phyloP scores from a whole-genome alignment of 1,140 invertebrate species.

The Dinoponera quadriceps region DNA sequence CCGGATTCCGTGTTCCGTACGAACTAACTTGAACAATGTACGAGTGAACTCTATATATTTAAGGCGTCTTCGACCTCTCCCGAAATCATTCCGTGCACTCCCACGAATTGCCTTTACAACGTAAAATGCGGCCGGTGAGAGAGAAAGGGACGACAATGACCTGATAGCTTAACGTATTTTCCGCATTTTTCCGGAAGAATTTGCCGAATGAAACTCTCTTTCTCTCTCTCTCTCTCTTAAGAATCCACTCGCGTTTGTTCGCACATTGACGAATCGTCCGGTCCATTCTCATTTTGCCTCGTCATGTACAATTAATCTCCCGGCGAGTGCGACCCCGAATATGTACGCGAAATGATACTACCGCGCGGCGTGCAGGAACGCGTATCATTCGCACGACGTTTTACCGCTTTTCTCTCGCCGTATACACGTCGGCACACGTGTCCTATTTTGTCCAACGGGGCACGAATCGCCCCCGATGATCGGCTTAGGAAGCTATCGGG shows the following conservation, averaged over 20 bases:
- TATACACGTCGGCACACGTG: background rate
- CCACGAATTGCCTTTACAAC: background rate
- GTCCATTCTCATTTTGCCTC: background rate
- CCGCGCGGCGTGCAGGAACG: background rate
- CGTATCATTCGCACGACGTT: background rate
- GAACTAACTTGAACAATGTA: conserved; percentile 64
- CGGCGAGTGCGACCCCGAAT: background rate
- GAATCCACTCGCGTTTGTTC: background rate
- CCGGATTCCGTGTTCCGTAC: conserved; percentile 60
- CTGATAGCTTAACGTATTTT: background rate
- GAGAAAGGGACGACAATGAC: background rate
- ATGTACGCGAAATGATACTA: background rate
- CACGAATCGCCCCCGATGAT: background rate
- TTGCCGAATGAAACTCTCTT: too few species aligned
- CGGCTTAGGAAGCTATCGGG: conserved; percentile 25
- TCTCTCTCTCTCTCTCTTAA: too few species aligned
- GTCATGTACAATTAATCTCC: background rate
- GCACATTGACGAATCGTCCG: background rate
- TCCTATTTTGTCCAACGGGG: conserved; percentile 25
- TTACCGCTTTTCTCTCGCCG: background rate
- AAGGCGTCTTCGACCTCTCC: conserved; percentile 7
- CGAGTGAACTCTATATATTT: conserved; percentile 47
- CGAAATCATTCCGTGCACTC: conserved; percentile 20
- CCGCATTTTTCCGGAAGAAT: background rate
- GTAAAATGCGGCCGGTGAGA: background rate